Evolutionary conservation across 2,797 vertebrate genomes (phyloP).

Genomic region (Zalophus californianus): DNA sequence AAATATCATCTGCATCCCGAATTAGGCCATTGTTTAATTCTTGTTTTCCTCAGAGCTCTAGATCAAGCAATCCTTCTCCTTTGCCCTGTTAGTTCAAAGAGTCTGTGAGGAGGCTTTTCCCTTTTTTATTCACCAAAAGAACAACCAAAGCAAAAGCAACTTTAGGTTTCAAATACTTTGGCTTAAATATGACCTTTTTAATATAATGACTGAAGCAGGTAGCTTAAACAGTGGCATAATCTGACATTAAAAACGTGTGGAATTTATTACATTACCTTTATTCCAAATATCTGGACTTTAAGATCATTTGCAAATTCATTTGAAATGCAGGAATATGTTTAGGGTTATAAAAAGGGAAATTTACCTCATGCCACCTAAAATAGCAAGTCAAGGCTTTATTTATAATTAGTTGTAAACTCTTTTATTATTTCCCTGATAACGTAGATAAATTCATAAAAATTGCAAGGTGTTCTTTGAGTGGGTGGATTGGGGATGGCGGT

Average conservation of each 20-base stretch:
- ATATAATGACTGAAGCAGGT: constrained; percentile 44
- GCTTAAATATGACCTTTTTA: constrained; percentile 49
- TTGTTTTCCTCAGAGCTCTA: constrained; percentile 77
- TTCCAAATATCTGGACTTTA: constrained; percentile 56
- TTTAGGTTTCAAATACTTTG: constrained; percentile 28
- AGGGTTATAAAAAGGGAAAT: constrained; percentile 50
- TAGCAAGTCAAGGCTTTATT: background rate
- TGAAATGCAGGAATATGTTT: constrained; percentile 54
- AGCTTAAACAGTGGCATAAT: constrained; percentile 46
- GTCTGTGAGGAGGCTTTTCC: constrained; percentile 49
- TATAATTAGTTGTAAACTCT: constrained; percentile 41
- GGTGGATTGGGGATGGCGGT: background rate
- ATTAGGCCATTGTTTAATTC: constrained; percentile 81
- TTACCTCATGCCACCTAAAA: constrained; percentile 5
- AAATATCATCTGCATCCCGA: constrained; percentile 84
- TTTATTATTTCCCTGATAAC: constrained; percentile 44
- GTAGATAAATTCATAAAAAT: background rate
- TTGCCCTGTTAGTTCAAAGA: constrained; percentile 65
- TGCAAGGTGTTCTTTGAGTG: background rate
- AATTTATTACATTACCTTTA: constrained; percentile 59
- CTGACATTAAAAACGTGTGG: constrained; percentile 25
- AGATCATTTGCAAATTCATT: constrained; percentile 58
- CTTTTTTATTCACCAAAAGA: background rate
- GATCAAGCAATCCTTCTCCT: constrained; percentile 79
- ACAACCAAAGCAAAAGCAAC: constrained; percentile 58